Base-by-base conservation (phyloP, 2,888 invertebrate genomes). In the Prosopocoilus inquinatus region DNA sequence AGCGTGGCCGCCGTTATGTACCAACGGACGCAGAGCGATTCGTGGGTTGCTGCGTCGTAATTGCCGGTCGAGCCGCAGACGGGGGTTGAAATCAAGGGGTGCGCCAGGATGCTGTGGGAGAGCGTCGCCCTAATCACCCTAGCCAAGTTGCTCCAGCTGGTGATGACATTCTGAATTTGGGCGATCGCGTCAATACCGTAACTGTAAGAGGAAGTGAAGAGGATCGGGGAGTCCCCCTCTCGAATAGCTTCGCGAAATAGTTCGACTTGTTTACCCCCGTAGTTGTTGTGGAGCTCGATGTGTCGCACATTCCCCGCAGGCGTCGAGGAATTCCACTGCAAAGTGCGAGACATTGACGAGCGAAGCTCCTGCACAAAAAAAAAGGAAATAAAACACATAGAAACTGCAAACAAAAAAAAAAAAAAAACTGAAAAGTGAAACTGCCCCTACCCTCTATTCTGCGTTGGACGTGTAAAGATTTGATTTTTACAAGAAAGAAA, bases 1-100 rank as follows among this genome's bases (percentile, higher is more conserved):
- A 88, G 78, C 47, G 84, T 85, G 0, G 84, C 81, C 0, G 84
- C 84, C 4, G 86, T 80, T 71, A 86, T 80, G 60, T 86, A 85
- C 90, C 90, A 90, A 60, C 75, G 61, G 0, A 86, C 71, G 60
- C 89, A 90, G 3, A 87, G 69, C 9, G 72, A 72, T 9, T 78
- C 75, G 47, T 82, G 80, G 2, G 67, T 66, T 1, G 65, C 64
- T 1, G 59, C 63, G 43, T 80, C 67, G 52, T 65, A 86, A 46
- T 70, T 59, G 0, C 46, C 48, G 0, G 79, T 80, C 52, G 83
- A 82, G 0, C 85, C 85, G 62, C 85, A 85, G 33, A 84, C 74
- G 0, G 85, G 84, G 0, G 80, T 71, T 4, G 81, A 79, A 71
- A 82, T 79, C 3, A 81, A 67, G 73, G 71, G 69, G 35, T 79